Evolutionary conservation across 2,888 invertebrate genomes (phyloP).

Genomic region (Noctua janthe): DNA sequence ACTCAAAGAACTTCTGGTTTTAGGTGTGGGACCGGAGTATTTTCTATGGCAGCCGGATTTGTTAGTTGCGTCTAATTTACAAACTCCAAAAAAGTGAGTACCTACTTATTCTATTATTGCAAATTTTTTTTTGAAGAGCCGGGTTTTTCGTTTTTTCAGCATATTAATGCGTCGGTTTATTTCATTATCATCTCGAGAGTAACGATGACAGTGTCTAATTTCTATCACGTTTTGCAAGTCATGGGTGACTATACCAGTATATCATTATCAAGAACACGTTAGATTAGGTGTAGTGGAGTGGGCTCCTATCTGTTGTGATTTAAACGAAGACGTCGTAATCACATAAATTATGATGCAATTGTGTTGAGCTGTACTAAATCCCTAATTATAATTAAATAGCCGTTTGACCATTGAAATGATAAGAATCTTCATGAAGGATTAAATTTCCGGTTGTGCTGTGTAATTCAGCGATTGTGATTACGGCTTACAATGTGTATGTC

Average conservation of each 20-base stretch:
- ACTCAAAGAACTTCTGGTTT: neutral
- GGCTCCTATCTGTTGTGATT: neutral
- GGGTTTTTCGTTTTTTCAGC: conserved; percentile 2
- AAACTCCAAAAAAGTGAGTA: conserved; percentile 6
- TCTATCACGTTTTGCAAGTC: conserved; percentile 40
- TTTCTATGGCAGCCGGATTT: neutral
- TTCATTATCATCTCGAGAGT: conserved; percentile 14
- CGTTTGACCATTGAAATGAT: conserved; percentile 33
- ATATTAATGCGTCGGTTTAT: conserved; percentile 24
- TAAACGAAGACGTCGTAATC: conserved; percentile 12
- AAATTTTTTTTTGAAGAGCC: neutral
- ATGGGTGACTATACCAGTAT: conserved; percentile 24
- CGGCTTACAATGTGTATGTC: neutral
- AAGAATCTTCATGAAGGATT: conserved; percentile 27
- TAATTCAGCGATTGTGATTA: conserved; percentile 23
- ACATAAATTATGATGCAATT: conserved; percentile 22
- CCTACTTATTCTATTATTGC: neutral
- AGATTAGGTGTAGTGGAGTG: conserved; percentile 27
- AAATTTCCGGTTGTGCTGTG: conserved; percentile 35
- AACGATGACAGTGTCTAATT: conserved; percentile 34
- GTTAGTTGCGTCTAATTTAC: neutral
- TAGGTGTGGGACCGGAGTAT: neutral
- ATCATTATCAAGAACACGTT: conserved; percentile 35
- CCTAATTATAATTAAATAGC: conserved; percentile 20
- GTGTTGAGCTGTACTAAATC: conserved; percentile 11